phyloP scores from a whole-genome alignment of 2,888 invertebrate genomes.

The Dendrolimus houi region DNA sequence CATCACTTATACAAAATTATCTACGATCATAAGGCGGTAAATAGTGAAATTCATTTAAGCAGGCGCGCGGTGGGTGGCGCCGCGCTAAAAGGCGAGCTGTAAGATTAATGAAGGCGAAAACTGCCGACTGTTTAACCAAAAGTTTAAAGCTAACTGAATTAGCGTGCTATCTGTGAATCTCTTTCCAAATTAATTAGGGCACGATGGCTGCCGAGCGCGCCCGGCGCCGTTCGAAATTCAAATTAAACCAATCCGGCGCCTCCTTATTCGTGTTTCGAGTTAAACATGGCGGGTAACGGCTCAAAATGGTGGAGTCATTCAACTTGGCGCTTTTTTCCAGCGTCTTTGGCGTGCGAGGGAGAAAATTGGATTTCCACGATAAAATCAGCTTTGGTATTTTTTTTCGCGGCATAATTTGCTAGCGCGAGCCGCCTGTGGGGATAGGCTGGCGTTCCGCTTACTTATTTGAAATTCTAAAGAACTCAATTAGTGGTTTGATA shows the following conservation, averaged over 20 bases:
- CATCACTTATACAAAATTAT: background rate
- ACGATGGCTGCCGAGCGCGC: constrained; percentile 45
- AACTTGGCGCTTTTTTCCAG: constrained; percentile 72
- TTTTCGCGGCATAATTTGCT: constrained; percentile 64
- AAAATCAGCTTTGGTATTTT: constrained; percentile 70
- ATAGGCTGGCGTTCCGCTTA: constrained; percentile 48
- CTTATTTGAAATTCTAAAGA: constrained; percentile 56
- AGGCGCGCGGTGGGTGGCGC: constrained; percentile 45
- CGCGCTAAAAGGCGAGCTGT: constrained; percentile 34
- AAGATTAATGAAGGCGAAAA: constrained; percentile 64
- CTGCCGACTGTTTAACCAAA: constrained; percentile 54
- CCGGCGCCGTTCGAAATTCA: constrained; percentile 69
- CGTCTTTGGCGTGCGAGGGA: constrained; percentile 75
- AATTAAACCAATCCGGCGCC: constrained; percentile 76
- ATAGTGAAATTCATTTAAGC: constrained; percentile 16
- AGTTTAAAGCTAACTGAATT: constrained; percentile 70
- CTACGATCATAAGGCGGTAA: background rate
- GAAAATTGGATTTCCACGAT: constrained; percentile 76
- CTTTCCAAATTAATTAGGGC: constrained; percentile 67
- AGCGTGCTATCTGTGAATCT: constrained; percentile 69
- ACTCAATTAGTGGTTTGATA: constrained; percentile 57
- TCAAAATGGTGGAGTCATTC: constrained; percentile 72
- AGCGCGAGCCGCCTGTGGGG: constrained; percentile 38
- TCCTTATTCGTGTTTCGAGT: constrained; percentile 72
- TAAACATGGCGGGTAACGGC: constrained; percentile 70